These are phyloP conservation scores for Heliconius ismenius DNA, from an alignment of 2,888 invertebrate genomes.

Conservation along the genomic window DNA sequence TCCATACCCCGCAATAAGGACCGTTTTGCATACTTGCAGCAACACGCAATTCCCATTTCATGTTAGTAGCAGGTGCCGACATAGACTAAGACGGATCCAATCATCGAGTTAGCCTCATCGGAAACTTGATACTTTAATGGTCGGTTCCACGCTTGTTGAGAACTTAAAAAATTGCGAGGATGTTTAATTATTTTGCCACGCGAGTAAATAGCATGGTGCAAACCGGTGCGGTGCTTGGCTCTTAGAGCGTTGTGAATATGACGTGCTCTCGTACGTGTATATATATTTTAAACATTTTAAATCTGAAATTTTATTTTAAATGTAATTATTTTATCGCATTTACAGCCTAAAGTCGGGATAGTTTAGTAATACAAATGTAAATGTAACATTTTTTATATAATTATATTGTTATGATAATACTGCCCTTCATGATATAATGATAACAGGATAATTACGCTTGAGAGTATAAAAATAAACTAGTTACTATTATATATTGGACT, in stretches of 20 bases:
- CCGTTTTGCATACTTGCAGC: constrained; percentile 31
- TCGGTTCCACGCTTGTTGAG: constrained; percentile 62
- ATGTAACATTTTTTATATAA: neutral
- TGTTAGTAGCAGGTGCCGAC: constrained; percentile 55
- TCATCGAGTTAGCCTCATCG: constrained; percentile 74
- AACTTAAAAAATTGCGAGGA: constrained; percentile 57
- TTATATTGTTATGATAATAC: constrained; percentile 35
- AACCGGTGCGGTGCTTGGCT: constrained; percentile 28
- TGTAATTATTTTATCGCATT: neutral
- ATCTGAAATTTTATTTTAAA: neutral
- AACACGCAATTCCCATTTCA: constrained; percentile 41
- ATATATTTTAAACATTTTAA: neutral
- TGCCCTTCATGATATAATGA: constrained; percentile 32
- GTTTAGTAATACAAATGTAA: neutral
- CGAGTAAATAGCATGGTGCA: constrained; percentile 35
- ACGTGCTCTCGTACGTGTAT: neutral
- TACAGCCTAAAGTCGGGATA: neutral
- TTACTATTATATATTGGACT: constrained; percentile 3
- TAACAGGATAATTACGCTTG: constrained; percentile 32
- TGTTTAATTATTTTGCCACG: constrained; percentile 43
- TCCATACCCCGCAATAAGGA: constrained; percentile 27
- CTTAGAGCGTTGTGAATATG: neutral
- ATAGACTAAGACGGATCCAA: constrained; percentile 65
- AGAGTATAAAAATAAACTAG: constrained; percentile 31
- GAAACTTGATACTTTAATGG: constrained; percentile 70